Conservation (phyloP, 2,113 vertebrate species). For the Antidorcas marsupialis region DNA sequence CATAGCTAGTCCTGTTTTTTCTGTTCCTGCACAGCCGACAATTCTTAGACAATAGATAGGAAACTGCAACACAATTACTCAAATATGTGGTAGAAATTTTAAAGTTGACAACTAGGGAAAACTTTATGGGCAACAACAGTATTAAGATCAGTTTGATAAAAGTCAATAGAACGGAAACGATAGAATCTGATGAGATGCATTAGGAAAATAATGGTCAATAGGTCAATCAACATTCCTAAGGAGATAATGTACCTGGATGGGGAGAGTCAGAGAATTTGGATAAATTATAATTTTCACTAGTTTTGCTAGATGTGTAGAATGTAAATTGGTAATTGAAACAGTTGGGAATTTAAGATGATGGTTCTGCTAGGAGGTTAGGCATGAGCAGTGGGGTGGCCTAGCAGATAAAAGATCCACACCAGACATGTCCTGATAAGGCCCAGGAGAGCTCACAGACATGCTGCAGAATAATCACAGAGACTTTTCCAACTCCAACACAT, state of each 20-base stretch:
- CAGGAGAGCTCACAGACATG: not conserved
- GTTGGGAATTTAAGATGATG: not conserved
- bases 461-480: not conserved
- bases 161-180: not conserved
- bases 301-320: not conserved
- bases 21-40: not conserved
- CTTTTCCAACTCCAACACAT: fast-evolving
- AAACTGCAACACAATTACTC: not conserved
- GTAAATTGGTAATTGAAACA: not conserved
- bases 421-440: not conserved
- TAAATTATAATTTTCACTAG: not conserved
- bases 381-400: not conserved
- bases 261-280: not conserved
- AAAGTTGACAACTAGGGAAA: not conserved
- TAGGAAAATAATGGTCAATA: not conserved
- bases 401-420: not conserved
- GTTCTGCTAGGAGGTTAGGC: not conserved
- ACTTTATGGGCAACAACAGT: not conserved
- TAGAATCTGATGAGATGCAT: not conserved
- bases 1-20: not conserved
- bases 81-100: not conserved
- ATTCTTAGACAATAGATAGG: not conserved
- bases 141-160: not conserved
- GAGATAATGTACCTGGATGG: not conserved
- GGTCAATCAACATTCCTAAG: not conserved